Conservation (phyloP, 2,113 vertebrate genomes). For the Chloropsis hardwickii region DNA sequence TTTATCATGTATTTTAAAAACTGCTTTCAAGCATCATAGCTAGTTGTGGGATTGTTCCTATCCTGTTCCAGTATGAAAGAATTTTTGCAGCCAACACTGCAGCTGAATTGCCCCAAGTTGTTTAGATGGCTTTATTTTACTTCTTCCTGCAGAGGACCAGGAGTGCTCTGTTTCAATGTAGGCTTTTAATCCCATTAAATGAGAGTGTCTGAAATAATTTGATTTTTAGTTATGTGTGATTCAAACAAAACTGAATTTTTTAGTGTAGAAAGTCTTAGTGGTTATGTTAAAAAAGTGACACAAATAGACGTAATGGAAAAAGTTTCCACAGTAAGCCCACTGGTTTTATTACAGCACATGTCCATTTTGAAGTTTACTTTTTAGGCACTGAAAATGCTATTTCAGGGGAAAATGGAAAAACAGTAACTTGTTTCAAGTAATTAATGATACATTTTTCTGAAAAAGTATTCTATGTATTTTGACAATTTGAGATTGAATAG, state of each 20-base stretch:
- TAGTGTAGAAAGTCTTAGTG: not conserved
- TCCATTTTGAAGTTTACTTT: not conserved
- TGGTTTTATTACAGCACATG: not conserved
- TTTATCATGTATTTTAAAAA: not conserved
- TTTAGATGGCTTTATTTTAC: not conserved
- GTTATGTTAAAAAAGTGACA: not conserved
- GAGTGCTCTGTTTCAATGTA: not conserved
- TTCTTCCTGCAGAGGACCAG: not conserved
- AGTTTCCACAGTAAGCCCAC: not conserved
- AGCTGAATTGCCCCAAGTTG: not conserved
- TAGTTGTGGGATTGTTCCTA: not conserved
- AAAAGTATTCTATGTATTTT: not conserved
- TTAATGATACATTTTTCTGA: not conserved
- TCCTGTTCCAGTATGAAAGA: not conserved
- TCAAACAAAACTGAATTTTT: not conserved
- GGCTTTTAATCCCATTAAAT: not conserved
- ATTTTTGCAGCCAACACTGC: not conserved
- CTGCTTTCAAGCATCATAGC: not conserved
- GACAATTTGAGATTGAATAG: not conserved
- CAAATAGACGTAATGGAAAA: not conserved
- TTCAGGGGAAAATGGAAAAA: not conserved
- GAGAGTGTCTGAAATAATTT: not conserved
- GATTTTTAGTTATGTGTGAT: not conserved
- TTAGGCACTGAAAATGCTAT: not conserved
- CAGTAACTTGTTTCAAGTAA: not conserved